phyloP scores from a whole-genome alignment of 2,888 invertebrate genomes.

The Sipunculus nudus region DNA sequence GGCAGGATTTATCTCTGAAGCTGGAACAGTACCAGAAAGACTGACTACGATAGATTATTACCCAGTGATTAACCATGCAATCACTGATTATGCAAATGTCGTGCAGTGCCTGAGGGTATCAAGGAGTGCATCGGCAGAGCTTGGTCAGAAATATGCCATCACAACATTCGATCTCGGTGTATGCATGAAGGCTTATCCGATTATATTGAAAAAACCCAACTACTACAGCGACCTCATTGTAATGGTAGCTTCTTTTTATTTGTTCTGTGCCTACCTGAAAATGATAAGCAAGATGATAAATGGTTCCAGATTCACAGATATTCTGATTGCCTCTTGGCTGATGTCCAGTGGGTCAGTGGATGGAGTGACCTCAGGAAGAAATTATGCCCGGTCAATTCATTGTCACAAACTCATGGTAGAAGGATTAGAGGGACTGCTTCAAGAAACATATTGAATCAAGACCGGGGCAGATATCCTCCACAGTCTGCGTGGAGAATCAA shows the following conservation, averaged over 20 bases:
- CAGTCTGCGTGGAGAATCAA: background rate
- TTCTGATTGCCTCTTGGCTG: slow-evolving; percentile 28
- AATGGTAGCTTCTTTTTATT: slow-evolving; percentile 31
- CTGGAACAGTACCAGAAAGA: slow-evolving; percentile 19
- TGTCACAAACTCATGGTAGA: slow-evolving; percentile 37
- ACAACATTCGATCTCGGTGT: slow-evolving; percentile 42
- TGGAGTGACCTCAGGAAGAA: slow-evolving; percentile 34
- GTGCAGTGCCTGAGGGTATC: slow-evolving; percentile 3
- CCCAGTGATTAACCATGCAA: slow-evolving; percentile 36
- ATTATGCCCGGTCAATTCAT: slow-evolving; percentile 34
- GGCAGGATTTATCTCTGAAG: slow-evolving; percentile 33
- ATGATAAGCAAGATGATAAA: slow-evolving; percentile 34
- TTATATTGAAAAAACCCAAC: slow-evolving; percentile 29
- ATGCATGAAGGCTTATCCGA: slow-evolving; percentile 38
- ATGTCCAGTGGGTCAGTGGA: slow-evolving; percentile 27
- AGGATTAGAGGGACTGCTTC: slow-evolving; percentile 30
- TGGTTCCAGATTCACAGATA: slow-evolving; percentile 26
- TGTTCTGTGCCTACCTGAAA: slow-evolving; percentile 14
- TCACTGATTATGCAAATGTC: slow-evolving; percentile 25
- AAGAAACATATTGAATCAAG: slow-evolving; percentile 7
- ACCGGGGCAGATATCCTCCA: background rate
- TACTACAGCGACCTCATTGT: slow-evolving; percentile 28
- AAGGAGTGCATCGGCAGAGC: slow-evolving; percentile 1
- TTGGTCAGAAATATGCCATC: slow-evolving; percentile 34
- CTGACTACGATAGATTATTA: slow-evolving; percentile 41